These are phyloP conservation scores for Heterodera carotae DNA, from an alignment of 1,140 invertebrate species.

Conservation along the genomic window DNA sequence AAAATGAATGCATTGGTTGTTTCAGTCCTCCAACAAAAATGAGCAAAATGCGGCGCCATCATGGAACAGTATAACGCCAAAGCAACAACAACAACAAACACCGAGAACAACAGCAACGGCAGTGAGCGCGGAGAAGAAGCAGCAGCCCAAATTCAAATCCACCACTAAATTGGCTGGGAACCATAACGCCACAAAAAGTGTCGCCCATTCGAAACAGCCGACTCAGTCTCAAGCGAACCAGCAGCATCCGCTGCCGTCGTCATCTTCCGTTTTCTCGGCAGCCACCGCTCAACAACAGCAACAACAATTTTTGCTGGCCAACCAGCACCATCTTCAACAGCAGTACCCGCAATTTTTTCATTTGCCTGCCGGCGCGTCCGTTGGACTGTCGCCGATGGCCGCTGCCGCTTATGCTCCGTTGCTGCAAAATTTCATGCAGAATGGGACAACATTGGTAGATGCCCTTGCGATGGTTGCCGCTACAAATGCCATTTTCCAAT, in stretches of 20 bases:
- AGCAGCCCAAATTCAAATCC: not conserved
- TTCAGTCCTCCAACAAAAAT: not conserved
- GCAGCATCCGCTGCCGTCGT: no score
- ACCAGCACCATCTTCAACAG: no score
- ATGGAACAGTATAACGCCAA: no score
- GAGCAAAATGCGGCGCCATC: not conserved
- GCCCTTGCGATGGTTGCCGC: not conserved
- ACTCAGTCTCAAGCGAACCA: no score
- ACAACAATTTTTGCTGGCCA: no score
- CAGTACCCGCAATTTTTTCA: not conserved
- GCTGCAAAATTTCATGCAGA: not conserved
- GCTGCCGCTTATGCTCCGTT: not conserved
- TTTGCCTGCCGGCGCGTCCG: not conserved
- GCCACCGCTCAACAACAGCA: not conserved
- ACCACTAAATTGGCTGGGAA: not conserved
- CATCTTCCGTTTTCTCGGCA: not conserved
- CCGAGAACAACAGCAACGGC: not conserved
- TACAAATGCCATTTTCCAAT: not conserved
- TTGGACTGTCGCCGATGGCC: not conserved
- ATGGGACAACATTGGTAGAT: not conserved
- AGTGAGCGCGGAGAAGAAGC: not conserved
- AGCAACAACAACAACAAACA: not conserved
- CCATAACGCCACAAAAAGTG: not conserved
- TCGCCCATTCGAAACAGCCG: not conserved
- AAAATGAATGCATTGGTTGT: no score